Base-by-base conservation (phyloP, 2,113 vertebrate species). In the Tiliqua scincoides region DNA sequence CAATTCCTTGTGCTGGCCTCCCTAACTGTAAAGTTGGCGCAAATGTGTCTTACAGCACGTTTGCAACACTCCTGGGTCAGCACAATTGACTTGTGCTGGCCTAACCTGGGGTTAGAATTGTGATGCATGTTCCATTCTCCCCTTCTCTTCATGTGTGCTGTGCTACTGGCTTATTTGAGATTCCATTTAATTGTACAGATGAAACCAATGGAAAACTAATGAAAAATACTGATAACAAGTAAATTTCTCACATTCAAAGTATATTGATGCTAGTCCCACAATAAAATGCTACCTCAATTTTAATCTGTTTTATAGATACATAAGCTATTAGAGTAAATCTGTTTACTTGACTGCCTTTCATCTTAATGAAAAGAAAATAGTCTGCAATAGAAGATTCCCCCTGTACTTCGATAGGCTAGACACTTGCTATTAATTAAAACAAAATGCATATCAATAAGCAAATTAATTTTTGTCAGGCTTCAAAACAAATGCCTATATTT, bases 341-440 rank as follows among this genome's bases (percentile, higher is more conserved):
- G 71, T 85, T 82, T 91, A n/a, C 30, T 87, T 86, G 30, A 65
- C 48, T 93, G 86, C 30, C n/a, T 71, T 90, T 90, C 85, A 81
- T 80, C 4, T 89, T 92, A 92, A 86, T 90, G 88, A 93, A 94
- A 95, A 92, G 73, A 87, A 83, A 89, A 89, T 30, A 57, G 67
- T 73, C 79, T 70, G 79, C 75, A 82, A 73, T 48, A 93, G 73
- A 68, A 74, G 73, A 88, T 82, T 87, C 3, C 71, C 88, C 88
- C 68, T 88, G 35, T 71, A 81, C 40, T 85, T 3, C 2, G 65
- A 82, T 65, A 84, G n/a, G 73, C 83, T 15, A 83, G 72, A 79
- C 54, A 91, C 14, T 73, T 52, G 43, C 88, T 85, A 80, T 88
- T 91, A 88, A 93, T 67, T 48, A 78, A 87, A 88, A 85, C 21